A percentile compares a stretch with the other conserved stretches of the same genome.
phyloP scores from a whole-genome alignment of 2,113 vertebrate genomes.

The Oxyura jamaicensis region DNA sequence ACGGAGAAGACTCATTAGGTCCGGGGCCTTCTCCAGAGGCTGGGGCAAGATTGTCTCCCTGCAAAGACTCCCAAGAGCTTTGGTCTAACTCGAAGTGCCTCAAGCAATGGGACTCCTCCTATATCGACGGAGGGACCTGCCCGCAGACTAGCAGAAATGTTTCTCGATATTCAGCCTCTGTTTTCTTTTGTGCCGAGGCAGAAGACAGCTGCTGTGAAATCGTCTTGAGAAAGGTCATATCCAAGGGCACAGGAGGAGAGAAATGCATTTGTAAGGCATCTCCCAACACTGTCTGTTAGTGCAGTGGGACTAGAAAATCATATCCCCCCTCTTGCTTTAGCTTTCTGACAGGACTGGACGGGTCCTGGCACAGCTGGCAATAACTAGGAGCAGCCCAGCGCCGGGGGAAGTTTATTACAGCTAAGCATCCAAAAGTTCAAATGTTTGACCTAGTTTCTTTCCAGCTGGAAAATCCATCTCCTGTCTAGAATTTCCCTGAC shows the following conservation, averaged over 20 bases:
- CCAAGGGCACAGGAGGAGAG: background rate
- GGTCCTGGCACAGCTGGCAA: background rate
- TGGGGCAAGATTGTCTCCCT: background rate
- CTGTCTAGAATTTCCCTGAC: constrained; percentile 52
- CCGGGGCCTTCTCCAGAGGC: background rate
- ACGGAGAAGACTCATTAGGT: constrained; percentile 20
- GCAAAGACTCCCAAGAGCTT: constrained; percentile 46
- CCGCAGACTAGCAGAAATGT: background rate
- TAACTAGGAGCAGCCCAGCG: background rate
- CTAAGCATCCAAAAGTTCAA: background rate
- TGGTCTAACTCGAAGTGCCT: constrained; percentile 30
- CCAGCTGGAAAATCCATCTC: constrained; percentile 50
- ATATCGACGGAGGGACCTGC: background rate
- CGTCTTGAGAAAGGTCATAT: background rate
- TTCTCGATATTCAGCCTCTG: background rate
- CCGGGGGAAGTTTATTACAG: background rate
- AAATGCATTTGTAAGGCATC: background rate
- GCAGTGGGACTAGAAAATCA: background rate
- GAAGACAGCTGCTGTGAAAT: background rate
- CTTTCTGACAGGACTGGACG: background rate
- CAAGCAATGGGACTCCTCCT: constrained; percentile 38
- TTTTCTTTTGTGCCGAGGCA: background rate
- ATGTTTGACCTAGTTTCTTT: constrained; percentile 48
- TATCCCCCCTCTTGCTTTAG: background rate
- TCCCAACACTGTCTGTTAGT: background rate